phyloP scores from a whole-genome alignment of 2,888 invertebrate species.

The Dryadula phaetusa region DNA sequence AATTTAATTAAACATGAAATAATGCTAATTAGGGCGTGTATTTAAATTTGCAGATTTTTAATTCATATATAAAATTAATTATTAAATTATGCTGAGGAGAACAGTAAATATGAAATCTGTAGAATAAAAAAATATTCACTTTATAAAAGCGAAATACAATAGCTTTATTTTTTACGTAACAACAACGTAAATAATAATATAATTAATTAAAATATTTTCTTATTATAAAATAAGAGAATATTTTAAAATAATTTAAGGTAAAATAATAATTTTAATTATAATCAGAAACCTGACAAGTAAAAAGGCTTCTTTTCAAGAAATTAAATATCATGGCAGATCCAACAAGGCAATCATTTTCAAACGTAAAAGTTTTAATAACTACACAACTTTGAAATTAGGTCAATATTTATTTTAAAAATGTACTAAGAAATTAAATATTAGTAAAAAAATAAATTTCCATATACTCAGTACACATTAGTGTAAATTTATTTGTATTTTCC shows the following conservation, averaged over 20 bases:
- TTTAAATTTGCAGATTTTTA: too few relatives aligned
- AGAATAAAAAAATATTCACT: too few relatives aligned
- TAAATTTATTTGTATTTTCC: too few relatives aligned
- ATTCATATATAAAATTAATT: too few relatives aligned
- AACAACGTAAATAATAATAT: too few relatives aligned
- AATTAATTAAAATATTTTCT: background rate
- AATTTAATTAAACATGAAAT: background rate
- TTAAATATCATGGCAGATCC: background rate
- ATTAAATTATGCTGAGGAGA: too few relatives aligned
- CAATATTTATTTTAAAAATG: background rate
- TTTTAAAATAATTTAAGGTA: background rate
- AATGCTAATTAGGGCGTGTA: background rate
- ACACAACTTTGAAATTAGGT: background rate
- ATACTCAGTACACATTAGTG: too few relatives aligned
- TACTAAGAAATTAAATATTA: background rate
- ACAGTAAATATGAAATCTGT: too few relatives aligned
- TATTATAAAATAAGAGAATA: background rate
- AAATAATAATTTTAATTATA: slow-evolving; percentile 9
- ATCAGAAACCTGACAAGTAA: slow-evolving; percentile 16
- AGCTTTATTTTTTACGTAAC: too few relatives aligned
- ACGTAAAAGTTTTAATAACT: background rate
- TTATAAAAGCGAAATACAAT: too few relatives aligned
- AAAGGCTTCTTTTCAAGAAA: background rate
- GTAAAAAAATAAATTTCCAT: background rate
- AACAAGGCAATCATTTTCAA: background rate